Conservation (phyloP, 1,140 invertebrate species). For the Acromyrmex charruanus region DNA sequence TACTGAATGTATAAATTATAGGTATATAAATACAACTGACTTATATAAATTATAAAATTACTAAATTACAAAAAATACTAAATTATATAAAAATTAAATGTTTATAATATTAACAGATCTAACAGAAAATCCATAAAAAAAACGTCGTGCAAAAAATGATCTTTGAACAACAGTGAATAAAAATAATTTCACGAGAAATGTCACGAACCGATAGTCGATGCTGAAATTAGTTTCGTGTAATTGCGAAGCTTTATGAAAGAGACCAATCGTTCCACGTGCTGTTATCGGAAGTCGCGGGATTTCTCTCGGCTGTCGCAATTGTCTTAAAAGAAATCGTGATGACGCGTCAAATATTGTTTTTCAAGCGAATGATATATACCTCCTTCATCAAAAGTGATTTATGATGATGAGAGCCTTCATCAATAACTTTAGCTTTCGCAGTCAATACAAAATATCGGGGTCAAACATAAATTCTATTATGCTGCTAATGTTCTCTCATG, state of each 20-base stretch:
- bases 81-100: not conserved
- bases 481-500: conserved; percentile 13
- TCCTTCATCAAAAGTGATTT: conserved; percentile 10
- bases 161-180: not conserved
- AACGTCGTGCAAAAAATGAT: not conserved
- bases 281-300: not conserved
- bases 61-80: not conserved
- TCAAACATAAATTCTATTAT: not conserved
- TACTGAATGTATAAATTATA: no score
- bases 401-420: conserved; percentile 8
- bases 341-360: not conserved
- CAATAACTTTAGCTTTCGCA: conserved; percentile 59
- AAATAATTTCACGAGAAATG: not conserved
- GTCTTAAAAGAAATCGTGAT: not conserved
- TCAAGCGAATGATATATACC: not conserved
- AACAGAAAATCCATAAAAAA: not conserved
- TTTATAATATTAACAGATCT: not conserved
- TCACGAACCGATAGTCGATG: not conserved
- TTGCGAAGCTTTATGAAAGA: conserved; percentile 42
- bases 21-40: no score
- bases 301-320: conserved; percentile 9
- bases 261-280: not conserved
- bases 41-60: no score
- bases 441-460: conserved; percentile 20
- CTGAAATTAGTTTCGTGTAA: conserved; percentile 10